A percentile compares a stretch with the other conserved stretches of the same genome.
These are phyloP conservation scores for Drosophila lini DNA, from an alignment of 1,140 invertebrate species.

Conservation along the genomic window DNA sequence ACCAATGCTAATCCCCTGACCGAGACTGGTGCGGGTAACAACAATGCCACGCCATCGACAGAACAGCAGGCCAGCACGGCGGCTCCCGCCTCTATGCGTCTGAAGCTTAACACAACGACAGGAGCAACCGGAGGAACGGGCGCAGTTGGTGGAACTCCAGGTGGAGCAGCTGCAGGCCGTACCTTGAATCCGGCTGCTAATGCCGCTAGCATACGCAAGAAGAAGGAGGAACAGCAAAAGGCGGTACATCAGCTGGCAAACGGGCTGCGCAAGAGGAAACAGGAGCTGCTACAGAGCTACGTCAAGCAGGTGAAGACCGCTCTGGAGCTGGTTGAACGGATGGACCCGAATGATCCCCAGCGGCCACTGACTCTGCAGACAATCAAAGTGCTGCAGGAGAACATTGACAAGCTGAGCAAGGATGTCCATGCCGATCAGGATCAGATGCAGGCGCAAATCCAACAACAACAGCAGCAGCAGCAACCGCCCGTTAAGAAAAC, in stretches of 20 bases:
- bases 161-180: slow-evolving; percentile 18
- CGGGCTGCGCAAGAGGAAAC: slow-evolving; percentile 79
- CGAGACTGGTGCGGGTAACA: slow-evolving; percentile 28
- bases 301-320: slow-evolving; percentile 83
- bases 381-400: slow-evolving; percentile 78
- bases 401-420: slow-evolving; percentile 79
- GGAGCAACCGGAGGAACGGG: slow-evolving; percentile 3
- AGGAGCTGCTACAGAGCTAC: slow-evolving; percentile 82
- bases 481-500: slow-evolving; percentile 76
- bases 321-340: slow-evolving; percentile 75
- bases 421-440: slow-evolving; percentile 82
- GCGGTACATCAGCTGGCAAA: slow-evolving; percentile 81
- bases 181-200: slow-evolving; percentile 48
- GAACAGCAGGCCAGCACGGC: slow-evolving; percentile 62
- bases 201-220: slow-evolving; percentile 74
- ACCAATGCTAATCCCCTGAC: slow-evolving; percentile 49
- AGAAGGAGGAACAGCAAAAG: slow-evolving; percentile 84
- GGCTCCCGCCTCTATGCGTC: slow-evolving; percentile 74
- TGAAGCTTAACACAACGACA: slow-evolving; percentile 55
- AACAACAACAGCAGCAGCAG: slow-evolving; percentile 67
- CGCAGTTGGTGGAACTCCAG: slow-evolving; percentile 5
- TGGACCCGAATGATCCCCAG: slow-evolving; percentile 76
- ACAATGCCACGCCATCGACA: slow-evolving; percentile 27
- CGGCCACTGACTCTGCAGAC: slow-evolving; percentile 70
- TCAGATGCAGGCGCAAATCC: slow-evolving; percentile 80